Evolutionary conservation across 1,140 invertebrate genomes (phyloP).

Genomic region (Bactericera cockerelli): DNA sequence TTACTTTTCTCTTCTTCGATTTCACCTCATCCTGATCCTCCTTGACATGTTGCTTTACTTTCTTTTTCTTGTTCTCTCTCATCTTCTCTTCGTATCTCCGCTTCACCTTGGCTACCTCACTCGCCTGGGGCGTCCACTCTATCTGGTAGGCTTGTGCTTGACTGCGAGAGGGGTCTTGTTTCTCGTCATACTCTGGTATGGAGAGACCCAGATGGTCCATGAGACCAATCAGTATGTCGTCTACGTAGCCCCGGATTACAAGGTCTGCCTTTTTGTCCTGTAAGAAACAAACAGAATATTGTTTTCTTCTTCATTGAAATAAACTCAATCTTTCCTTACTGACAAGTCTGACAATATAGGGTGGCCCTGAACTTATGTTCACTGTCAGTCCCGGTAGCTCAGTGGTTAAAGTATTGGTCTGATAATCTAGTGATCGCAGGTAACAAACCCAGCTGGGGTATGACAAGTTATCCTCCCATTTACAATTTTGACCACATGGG

Average conservation of each 20-base stretch:
- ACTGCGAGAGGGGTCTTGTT: constrained; percentile 47
- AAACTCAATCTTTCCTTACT: no score
- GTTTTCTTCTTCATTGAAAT: no score
- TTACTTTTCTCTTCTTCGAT: no score
- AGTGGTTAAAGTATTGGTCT: no score
- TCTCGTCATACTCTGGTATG: constrained; percentile 48
- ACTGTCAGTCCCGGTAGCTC: no score
- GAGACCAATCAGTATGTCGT: constrained; percentile 62
- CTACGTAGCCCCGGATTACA: constrained; percentile 77
- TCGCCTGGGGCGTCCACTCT: constrained; percentile 43
- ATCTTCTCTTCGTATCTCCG: constrained; percentile 30
- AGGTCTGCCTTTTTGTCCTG: constrained; percentile 84
- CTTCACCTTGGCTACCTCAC: constrained; percentile 35
- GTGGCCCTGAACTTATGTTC: no score
- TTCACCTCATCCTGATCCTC: no score
- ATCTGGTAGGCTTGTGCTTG: constrained; percentile 25
- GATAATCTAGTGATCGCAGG: no score
- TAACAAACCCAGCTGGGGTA: no score
- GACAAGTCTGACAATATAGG: no score
- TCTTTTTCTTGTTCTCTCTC: constrained; percentile 16
- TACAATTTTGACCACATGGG: no score
- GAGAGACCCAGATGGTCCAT: constrained; percentile 54
- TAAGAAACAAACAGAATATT: constrained; percentile 26
- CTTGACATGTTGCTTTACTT: constrained; percentile 13
- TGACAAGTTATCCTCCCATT: no score